phyloP scores from a whole-genome alignment of 2,888 invertebrate species.

The Drosophila ezoana region DNA sequence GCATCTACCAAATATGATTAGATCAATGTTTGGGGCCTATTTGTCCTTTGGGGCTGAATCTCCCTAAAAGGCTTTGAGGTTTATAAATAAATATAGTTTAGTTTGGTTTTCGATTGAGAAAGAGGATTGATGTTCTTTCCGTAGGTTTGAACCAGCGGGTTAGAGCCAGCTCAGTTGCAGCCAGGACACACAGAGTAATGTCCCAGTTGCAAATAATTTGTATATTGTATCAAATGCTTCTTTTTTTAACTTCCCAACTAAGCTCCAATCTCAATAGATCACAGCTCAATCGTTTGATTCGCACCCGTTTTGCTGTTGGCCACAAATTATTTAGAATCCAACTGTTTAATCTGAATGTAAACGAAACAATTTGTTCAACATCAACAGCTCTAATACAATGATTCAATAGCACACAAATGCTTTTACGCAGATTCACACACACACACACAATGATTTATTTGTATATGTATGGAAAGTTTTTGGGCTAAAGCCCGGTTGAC shows the following conservation, averaged over 20 bases:
- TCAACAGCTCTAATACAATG: slow-evolving; percentile 39
- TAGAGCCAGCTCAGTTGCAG: too few species aligned
- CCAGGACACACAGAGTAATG: background rate
- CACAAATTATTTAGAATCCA: slow-evolving; percentile 11
- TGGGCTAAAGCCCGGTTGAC: slow-evolving; percentile 38
- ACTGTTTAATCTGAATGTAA: slow-evolving; percentile 12
- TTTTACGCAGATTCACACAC: slow-evolving; percentile 21
- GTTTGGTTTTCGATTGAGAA: too few species aligned
- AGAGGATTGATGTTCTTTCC: too few species aligned
- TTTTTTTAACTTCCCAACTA: background rate
- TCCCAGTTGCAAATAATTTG: background rate
- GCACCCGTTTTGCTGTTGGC: background rate
- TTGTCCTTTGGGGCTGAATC: too few species aligned
- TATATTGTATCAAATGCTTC: background rate
- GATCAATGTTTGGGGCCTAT: too few species aligned
- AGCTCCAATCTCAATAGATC: slow-evolving; percentile 10
- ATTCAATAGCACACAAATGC: slow-evolving; percentile 35
- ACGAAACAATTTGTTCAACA: slow-evolving; percentile 30
- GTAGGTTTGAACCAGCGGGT: too few species aligned
- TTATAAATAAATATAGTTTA: too few species aligned
- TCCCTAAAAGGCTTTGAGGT: too few species aligned
- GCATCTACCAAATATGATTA: too few species aligned
- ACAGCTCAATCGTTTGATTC: background rate
- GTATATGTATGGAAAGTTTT: background rate
- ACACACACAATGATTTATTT: slow-evolving; percentile 2